These are phyloP conservation scores for Parnassius glacialis DNA, from an alignment of 2,888 invertebrate species.

Conservation along the genomic window DNA sequence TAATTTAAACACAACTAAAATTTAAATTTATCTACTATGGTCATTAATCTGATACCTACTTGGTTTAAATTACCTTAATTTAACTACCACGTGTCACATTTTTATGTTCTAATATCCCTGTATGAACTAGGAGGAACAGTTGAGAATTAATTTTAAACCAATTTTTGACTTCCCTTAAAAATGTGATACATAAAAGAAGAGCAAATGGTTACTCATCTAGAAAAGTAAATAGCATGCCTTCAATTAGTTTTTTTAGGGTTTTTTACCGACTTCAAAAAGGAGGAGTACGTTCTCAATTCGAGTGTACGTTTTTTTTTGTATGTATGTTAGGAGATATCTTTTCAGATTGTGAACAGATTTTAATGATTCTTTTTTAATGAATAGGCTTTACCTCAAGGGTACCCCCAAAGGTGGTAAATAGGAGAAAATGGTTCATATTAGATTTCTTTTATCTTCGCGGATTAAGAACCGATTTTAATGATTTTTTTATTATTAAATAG, in stretches of 20 bases:
- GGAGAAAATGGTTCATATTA: too few relatives aligned
- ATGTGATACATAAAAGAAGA: background rate
- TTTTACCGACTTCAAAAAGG: too few relatives aligned
- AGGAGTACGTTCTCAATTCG: too few relatives aligned
- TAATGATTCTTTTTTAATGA: background rate
- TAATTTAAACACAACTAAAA: constrained; percentile 27
- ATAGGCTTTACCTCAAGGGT: background rate
- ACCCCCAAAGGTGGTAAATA: too few relatives aligned
- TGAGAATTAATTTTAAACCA: background rate
- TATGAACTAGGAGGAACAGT: constrained; percentile 30
- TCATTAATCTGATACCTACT: constrained; percentile 5
- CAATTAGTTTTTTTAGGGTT: background rate
- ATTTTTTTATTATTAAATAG: too few relatives aligned
- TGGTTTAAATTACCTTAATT: constrained; percentile 28
- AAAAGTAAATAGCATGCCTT: background rate
- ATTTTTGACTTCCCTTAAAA: background rate
- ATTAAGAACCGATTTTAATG: too few relatives aligned
- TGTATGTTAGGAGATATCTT: background rate
- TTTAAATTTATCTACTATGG: constrained; percentile 42
- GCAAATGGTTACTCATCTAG: background rate
- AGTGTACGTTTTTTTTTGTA: too few relatives aligned
- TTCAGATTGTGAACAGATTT: background rate
- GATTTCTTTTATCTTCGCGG: too few relatives aligned
- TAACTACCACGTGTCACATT: constrained; percentile 13
- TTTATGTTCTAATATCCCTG: constrained; percentile 10